Base-by-base conservation (phyloP, 2,888 invertebrate species). In the Barypeithes pellucidus region DNA sequence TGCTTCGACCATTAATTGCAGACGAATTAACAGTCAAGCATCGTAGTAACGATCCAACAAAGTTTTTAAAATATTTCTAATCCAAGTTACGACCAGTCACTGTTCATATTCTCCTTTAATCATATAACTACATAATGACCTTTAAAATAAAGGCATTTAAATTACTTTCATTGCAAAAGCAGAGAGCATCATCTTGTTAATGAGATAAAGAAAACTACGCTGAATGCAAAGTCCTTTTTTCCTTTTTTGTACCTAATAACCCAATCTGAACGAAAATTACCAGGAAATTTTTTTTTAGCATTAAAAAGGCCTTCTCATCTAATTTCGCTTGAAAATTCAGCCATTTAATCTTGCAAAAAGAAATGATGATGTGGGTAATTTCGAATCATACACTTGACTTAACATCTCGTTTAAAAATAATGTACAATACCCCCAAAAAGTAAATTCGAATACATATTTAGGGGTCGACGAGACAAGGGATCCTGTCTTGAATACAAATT, bases 211-310 rank as follows among this genome's bases (percentile, higher is more conserved):
- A 20, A 20, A 20, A 47, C 18, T 47, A 4, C 7, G 18, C 47
- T 47, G 20, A 47, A 11, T 47, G 11, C 16, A 3, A n/a, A n/a
- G n/a, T n/a, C n/a, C 18, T 47, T 7, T 12, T 45, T 45, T 18
- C 8, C 45, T 45, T 45, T 47, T 47, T 47, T n/a, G 20, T 20
- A 20, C 47, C 4, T 47, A 47, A 47, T 16, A 47, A 47, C 47
- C 47, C 47, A 47, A 47, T 47, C 20, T 47, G 47, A 47, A 47
- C 8, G 47, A 47, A 47, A 47, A 47, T 47, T 5, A n/a, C n/a
- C 47, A 20, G 11, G 11, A 18, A 5, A 20, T 20, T 11, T 11
- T 9, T 47, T 20, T 43, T 47, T 47, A 47, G 11, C 11, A 47
- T 47, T 47, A 20, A 47, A 47, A 47, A 47, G 11, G 20, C 9